Evolutionary conservation across 2,888 invertebrate species (phyloP).

Genomic region (Dusona sp.): DNA sequence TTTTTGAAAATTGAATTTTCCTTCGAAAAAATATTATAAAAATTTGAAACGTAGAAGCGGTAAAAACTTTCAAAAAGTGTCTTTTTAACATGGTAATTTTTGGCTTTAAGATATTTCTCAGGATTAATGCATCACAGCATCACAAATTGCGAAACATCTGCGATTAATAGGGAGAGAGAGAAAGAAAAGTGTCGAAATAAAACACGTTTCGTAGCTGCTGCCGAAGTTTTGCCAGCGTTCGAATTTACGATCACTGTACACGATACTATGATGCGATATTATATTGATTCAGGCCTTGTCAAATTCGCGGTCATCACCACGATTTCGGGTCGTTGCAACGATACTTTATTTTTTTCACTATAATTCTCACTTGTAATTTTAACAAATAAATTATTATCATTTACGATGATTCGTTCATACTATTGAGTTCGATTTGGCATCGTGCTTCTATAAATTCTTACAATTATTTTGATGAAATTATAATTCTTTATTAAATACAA

Average conservation of each 20-base stretch:
- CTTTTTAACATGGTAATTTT: background rate
- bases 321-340: conserved; percentile 30
- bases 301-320: conserved; percentile 42
- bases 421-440: background rate
- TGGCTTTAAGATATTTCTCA: conserved; percentile 27
- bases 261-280: background rate
- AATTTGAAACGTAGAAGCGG: background rate
- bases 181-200: conserved; percentile 58
- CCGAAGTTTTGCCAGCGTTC: conserved; percentile 42
- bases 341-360: background rate
- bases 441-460: background rate
- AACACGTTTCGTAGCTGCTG: conserved; percentile 40
- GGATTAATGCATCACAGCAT: conserved; percentile 21
- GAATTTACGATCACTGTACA: conserved; percentile 55
- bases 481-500: background rate
- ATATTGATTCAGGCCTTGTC: conserved; percentile 15
- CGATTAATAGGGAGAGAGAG: conserved; percentile 46
- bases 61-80: background rate
- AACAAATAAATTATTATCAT: background rate
- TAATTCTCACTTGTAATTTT: background rate
- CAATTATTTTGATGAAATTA: background rate
- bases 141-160: conserved; percentile 60
- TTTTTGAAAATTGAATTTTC: background rate
- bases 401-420: background rate
- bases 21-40: background rate